Evolutionary conservation across 1,140 invertebrate species (phyloP).

Genomic region (Cheumatopsyche charites): DNA sequence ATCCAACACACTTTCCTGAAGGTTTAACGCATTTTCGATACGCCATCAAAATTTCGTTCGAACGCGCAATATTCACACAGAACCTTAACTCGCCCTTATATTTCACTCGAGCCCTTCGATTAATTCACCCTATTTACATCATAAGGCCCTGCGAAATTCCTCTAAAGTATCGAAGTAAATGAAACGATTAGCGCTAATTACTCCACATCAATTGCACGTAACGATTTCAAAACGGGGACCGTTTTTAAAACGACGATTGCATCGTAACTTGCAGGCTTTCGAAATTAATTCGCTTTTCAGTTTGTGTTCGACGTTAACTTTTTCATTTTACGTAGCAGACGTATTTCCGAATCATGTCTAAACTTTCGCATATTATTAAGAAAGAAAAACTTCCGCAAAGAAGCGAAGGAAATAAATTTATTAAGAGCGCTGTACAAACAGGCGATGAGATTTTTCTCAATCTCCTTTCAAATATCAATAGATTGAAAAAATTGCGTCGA

Average conservation of each 20-base stretch:
- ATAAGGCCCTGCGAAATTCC: too few species aligned
- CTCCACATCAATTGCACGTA: too few species aligned
- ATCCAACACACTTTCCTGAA: too few species aligned
- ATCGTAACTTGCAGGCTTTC: neutral
- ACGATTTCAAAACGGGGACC: neutral
- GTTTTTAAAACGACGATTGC: neutral
- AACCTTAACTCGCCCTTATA: too few species aligned
- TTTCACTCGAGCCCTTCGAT: too few species aligned
- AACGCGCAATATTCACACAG: too few species aligned
- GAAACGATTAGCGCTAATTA: too few species aligned
- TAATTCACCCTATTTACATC: too few species aligned
- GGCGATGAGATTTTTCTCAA: neutral
- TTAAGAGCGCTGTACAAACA: neutral
- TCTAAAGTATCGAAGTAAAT: too few species aligned
- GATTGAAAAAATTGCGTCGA: neutral
- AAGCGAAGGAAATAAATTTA: constrained; percentile 2
- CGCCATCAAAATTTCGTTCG: too few species aligned
- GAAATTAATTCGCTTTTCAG: neutral
- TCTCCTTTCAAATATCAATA: neutral
- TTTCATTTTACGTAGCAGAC: constrained; percentile 13
- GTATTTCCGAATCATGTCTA: constrained; percentile 17
- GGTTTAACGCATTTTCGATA: too few species aligned
- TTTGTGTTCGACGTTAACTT: neutral
- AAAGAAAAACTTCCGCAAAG: constrained; percentile 4
- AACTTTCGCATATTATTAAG: constrained; percentile 13